Percentiles rank a stretch among this genome's conserved stretches.
Conservation (phyloP, 2,888 invertebrate genomes). For the Diplolepis rosae region DNA sequence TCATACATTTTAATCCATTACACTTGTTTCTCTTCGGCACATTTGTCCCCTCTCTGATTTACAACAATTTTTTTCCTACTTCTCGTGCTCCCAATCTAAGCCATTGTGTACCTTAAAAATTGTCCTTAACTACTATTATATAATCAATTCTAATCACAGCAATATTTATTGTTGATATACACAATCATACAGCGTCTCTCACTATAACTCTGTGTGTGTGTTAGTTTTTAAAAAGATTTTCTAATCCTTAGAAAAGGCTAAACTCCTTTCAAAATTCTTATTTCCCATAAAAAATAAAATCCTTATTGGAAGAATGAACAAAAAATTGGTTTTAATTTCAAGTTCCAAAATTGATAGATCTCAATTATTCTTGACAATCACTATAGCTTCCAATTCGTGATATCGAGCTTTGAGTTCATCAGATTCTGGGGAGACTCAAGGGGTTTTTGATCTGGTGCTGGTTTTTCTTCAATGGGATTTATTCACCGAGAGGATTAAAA, state of each 20-base stretch:
- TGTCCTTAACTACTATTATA: conserved; percentile 71
- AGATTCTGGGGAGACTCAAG: neutral
- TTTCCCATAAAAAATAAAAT: conserved; percentile 10
- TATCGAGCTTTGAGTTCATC: neutral
- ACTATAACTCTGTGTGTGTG: conserved; percentile 63
- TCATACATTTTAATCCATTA: conserved; percentile 34
- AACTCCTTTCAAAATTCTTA: conserved; percentile 33
- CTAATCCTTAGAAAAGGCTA: conserved; percentile 32
- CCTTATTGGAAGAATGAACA: neutral
- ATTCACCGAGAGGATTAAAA: conserved; percentile 16
- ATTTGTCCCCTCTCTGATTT: conserved; percentile 35
- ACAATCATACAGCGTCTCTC: conserved; percentile 73
- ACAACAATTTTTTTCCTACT: conserved; percentile 26
- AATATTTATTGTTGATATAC: conserved; percentile 74
- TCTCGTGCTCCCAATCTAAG: conserved; percentile 38
- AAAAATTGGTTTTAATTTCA: neutral
- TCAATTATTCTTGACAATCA: neutral
- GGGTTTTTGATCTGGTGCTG: conserved; percentile 12
- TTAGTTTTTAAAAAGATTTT: neutral
- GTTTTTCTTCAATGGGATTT: conserved; percentile 25
- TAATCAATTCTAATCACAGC: conserved; percentile 74
- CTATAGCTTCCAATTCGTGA: neutral
- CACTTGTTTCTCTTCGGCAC: conserved; percentile 33
- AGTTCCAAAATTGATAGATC: neutral
- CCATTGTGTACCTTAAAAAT: conserved; percentile 64